Base-by-base conservation (phyloP, 2,888 invertebrate genomes). In the Agrochola macilenta region DNA sequence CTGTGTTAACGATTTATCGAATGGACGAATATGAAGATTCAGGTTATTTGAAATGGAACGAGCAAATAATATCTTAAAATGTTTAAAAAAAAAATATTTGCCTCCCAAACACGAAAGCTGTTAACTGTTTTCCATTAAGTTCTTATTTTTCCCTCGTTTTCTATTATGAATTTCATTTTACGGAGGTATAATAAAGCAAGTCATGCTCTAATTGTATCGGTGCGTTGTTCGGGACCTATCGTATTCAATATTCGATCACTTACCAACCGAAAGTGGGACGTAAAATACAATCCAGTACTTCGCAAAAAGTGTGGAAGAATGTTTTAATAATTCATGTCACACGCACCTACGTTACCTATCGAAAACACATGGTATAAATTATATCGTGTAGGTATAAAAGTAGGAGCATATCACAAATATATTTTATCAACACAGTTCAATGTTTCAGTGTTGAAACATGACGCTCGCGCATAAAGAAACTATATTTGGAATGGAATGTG, bases 121-220 rank as follows among this genome's bases (percentile, higher is more conserved):
- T 65, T 63, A 83, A 65, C 46, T 54, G 69, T 12, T 74, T 76
- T 76, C 83, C 70, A 76, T 80, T 74, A 71, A 68, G 8, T 70
- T 35, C 14, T 35, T 69, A 71, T 72, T 81, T 58, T 77, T 74
- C 30, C 52, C 61, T 46, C 76, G 60, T 65, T 74, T 81, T n/a
- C 43, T 71, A 46, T 83, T 61, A 80, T 66, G 61, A 52, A 61
- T 83, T 78, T 81, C 60, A 54, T 69, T 69, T 73, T 43, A 57
- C 60, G n/a, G 30, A 69, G 60, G 60, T 69, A 39, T 64, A 74
- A 74, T 69, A 76, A 52, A 66, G 82, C 82, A 82, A 84, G 80
- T 84, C 82, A 84, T 77, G 60, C 57, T 52, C 79, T 82, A 82
- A 84, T 82, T 66, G 68, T 69, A 69, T 79, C 54, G 71, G 35